These are phyloP conservation scores for Hydrolagus colliei DNA, from an alignment of 2,797 vertebrate species.

Conservation along the genomic window DNA sequence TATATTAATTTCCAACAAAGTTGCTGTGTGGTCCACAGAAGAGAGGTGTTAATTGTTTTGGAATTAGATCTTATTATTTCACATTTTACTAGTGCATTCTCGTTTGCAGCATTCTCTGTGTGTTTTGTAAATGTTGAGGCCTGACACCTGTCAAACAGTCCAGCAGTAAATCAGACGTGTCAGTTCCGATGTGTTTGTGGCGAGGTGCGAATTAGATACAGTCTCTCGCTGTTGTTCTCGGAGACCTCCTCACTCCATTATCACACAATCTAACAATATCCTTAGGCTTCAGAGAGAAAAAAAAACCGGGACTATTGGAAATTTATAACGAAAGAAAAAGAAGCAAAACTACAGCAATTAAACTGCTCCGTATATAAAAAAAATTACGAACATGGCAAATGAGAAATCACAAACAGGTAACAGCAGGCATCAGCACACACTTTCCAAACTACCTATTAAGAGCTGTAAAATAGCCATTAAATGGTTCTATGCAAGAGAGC, in stretches of 20 bases:
- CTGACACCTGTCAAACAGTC: constrained; percentile 50
- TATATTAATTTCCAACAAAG: background rate
- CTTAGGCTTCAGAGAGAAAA: background rate
- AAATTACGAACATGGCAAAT: background rate
- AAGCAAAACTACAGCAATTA: background rate
- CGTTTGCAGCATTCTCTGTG: constrained; percentile 49
- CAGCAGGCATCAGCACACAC: background rate
- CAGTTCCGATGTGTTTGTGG: constrained; percentile 43
- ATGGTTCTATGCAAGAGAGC: too few relatives aligned
- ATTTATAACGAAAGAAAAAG: background rate
- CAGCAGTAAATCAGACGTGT: constrained; percentile 51
- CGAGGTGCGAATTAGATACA: constrained; percentile 54
- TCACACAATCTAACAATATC: constrained; percentile 30
- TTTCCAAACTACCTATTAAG: too few relatives aligned
- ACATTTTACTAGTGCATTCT: constrained; percentile 43
- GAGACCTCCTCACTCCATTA: constrained; percentile 41
- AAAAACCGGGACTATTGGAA: background rate
- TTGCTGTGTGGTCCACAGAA: background rate
- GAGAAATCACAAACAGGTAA: background rate
- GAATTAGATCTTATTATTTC: constrained; percentile 11
- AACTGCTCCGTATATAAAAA: background rate
- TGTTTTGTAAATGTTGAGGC: constrained; percentile 39
- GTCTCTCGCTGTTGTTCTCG: constrained; percentile 36
- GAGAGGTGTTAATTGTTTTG: constrained; percentile 17
- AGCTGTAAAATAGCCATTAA: too few relatives aligned